A percentile compares a stretch with the other conserved stretches of the same genome.
Conservation (phyloP, 2,888 invertebrate genomes). For the Diaperis boleti region DNA sequence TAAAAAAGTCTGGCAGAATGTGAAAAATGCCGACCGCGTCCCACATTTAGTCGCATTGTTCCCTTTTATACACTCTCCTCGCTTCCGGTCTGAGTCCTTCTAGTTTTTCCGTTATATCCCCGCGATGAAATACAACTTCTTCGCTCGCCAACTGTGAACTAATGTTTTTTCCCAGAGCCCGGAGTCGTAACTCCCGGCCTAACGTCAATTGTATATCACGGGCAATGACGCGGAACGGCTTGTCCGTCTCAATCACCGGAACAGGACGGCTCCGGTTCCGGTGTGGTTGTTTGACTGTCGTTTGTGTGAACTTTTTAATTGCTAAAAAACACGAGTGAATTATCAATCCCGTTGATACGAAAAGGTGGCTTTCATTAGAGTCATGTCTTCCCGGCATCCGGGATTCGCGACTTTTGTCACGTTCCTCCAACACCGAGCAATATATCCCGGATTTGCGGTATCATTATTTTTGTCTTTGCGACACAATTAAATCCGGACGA, state of each 20-base stretch:
- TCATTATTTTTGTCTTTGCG: constrained; percentile 38
- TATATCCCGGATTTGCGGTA: constrained; percentile 37
- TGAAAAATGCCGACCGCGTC: constrained; percentile 12
- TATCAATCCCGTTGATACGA: too few relatives aligned
- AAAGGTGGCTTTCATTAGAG: constrained; percentile 18
- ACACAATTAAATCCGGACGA: constrained; percentile 35
- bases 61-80: constrained; percentile 3
- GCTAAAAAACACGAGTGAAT: not conserved
- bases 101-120: constrained; percentile 2
- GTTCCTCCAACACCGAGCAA: constrained; percentile 22
- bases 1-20: constrained; percentile 10
- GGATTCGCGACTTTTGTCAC: constrained; percentile 30
- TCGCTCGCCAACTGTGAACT: constrained; percentile 2
- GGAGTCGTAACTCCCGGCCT: constrained; percentile 18
- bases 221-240: constrained; percentile 18
- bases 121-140: constrained; percentile 6
- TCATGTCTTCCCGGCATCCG: constrained; percentile 13
- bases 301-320: not conserved
- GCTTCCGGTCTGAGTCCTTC: constrained; percentile 10
- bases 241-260: constrained; percentile 31
- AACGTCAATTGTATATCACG: constrained; percentile 18
- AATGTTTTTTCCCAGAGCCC: constrained; percentile 10
- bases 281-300: not conserved
- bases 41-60: constrained; percentile 16
- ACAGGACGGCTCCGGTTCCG: constrained; percentile 23